phyloP scores from a whole-genome alignment of 2,888 invertebrate genomes.

The Spilarctia lutea region DNA sequence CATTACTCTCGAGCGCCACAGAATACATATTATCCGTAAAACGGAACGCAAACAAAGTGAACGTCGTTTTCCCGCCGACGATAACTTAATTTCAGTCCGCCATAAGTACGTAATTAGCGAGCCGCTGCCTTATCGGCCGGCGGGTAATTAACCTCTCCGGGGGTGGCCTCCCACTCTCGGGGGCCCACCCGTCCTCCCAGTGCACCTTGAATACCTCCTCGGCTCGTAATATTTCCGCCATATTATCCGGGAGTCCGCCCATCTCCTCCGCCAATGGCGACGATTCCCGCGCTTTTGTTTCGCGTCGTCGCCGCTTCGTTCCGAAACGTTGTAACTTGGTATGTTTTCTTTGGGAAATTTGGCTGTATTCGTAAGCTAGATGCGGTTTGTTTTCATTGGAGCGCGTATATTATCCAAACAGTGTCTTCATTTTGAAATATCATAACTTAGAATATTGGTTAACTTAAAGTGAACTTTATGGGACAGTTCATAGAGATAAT shows the following conservation, averaged over 20 bases:
- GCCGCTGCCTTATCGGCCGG: slow-evolving; percentile 86
- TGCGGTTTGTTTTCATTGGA: slow-evolving; percentile 83
- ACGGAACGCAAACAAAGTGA: slow-evolving; percentile 86
- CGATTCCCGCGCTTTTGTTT: slow-evolving; percentile 86
- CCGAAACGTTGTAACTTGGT: slow-evolving; percentile 83
- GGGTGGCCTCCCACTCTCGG: slow-evolving; percentile 56
- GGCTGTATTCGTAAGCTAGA: slow-evolving; percentile 77
- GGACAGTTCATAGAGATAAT: slow-evolving; percentile 33
- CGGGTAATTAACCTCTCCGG: slow-evolving; percentile 85
- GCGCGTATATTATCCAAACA: slow-evolving; percentile 76
- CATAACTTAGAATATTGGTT: slow-evolving; percentile 52
- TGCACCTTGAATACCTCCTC: slow-evolving; percentile 84
- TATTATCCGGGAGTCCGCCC: slow-evolving; percentile 84
- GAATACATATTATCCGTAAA: slow-evolving; percentile 84
- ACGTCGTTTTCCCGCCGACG: slow-evolving; percentile 83
- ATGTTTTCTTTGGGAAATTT: slow-evolving; percentile 82
- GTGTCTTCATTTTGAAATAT: slow-evolving; percentile 58
- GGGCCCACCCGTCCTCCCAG: slow-evolving; percentile 63
- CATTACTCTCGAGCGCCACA: slow-evolving; percentile 80
- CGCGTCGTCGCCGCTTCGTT: slow-evolving; percentile 74
- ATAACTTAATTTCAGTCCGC: slow-evolving; percentile 87
- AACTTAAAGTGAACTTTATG: slow-evolving; percentile 50
- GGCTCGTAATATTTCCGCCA: slow-evolving; percentile 84
- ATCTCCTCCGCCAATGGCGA: slow-evolving; percentile 84
- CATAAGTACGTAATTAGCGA: slow-evolving; percentile 87